Conservation (phyloP, 2,888 invertebrate genomes). For the Unio delphinus region DNA sequence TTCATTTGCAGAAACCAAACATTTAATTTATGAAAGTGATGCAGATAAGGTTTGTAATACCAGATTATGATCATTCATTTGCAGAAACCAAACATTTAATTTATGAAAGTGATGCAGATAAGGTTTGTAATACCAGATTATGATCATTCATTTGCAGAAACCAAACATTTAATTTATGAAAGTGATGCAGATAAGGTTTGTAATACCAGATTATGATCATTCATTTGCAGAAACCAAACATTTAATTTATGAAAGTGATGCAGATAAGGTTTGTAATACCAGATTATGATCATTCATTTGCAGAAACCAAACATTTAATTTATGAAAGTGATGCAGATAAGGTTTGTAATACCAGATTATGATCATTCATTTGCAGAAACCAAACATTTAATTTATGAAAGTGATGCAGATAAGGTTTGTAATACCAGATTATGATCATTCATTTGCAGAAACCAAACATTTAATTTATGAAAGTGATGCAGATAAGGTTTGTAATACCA, state of each 20-base stretch:
- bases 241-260: slow-evolving; percentile 93
- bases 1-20: slow-evolving; percentile 95
- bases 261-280: slow-evolving; percentile 85
- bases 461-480: slow-evolving; percentile 94
- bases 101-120: slow-evolving; percentile 92
- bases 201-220: slow-evolving; percentile 95
- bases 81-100: slow-evolving; percentile 96
- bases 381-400: slow-evolving; percentile 93
- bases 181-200: slow-evolving; percentile 90
- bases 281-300: slow-evolving; percentile 97
- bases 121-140: slow-evolving; percentile 90
- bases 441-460: slow-evolving; percentile 96
- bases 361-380: slow-evolving; percentile 98
- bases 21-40: slow-evolving; percentile 95
- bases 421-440: slow-evolving; percentile 96
- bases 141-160: slow-evolving; percentile 97
- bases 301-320: slow-evolving; percentile 95
- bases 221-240: slow-evolving; percentile 97
- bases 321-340: slow-evolving; percentile 94
- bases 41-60: slow-evolving; percentile 84
- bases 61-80: slow-evolving; percentile 96
- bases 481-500: slow-evolving; percentile 84
- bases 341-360: slow-evolving; percentile 88
- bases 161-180: slow-evolving; percentile 94
- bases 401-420: slow-evolving; percentile 90